Conservation (phyloP, 2,797 vertebrate genomes). For the Hippocampus kuda region DNA sequence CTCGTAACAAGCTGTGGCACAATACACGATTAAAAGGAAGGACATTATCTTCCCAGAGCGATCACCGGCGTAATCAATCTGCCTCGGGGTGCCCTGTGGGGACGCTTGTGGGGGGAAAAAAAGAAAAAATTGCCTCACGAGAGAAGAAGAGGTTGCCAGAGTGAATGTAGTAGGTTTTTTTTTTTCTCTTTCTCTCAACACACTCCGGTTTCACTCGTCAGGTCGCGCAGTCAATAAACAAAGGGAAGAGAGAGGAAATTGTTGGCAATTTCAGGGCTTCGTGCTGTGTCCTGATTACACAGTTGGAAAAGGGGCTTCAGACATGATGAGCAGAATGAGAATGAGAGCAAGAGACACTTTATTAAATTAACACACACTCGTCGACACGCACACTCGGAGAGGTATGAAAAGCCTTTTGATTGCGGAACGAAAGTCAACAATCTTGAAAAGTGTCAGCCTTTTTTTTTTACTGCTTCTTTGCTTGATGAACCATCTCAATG, state of each 20-base stretch:
- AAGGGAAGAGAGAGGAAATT: constrained; percentile 46
- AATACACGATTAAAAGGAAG: constrained; percentile 58
- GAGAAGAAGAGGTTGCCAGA: constrained; percentile 28
- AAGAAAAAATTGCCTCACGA: constrained; percentile 21
- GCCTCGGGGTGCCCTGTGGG: constrained; percentile 41
- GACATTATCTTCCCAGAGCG: constrained; percentile 57
- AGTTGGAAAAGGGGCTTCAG: constrained; percentile 19
- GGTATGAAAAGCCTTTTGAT: background rate
- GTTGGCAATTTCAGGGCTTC: constrained; percentile 42
- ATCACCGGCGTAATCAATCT: constrained; percentile 64
- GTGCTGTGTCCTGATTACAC: constrained; percentile 49
- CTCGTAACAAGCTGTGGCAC: constrained; percentile 54
- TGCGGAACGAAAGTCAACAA: constrained; percentile 2
- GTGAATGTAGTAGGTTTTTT: constrained; percentile 23
- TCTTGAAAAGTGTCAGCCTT: background rate
- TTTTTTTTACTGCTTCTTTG: background rate
- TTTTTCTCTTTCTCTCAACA: constrained; percentile 15
- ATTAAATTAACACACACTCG: background rate
- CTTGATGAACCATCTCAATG: background rate
- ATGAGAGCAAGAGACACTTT: constrained; percentile 14
- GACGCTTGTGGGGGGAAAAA: constrained; percentile 24
- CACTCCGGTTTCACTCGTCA: constrained; percentile 32
- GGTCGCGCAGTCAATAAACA: constrained; percentile 49
- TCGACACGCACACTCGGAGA: too few species aligned
- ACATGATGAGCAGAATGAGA: constrained; percentile 23